Percentiles rank a stretch among this genome's conserved stretches.
Evolutionary conservation across 1,140 invertebrate genomes (phyloP).

Genomic region (Drosophila parabipectinata): DNA sequence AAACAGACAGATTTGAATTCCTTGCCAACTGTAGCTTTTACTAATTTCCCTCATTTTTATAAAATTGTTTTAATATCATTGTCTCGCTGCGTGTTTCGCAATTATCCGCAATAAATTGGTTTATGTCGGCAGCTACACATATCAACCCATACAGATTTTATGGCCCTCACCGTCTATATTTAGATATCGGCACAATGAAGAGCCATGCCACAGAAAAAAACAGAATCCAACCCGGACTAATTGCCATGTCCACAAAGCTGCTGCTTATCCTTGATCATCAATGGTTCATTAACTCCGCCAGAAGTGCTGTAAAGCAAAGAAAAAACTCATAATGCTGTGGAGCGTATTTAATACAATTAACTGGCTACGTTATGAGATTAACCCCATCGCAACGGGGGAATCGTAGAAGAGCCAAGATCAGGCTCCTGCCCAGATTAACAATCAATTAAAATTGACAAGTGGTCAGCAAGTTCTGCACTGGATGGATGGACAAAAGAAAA

Average conservation of each 20-base stretch:
- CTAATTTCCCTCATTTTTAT: background rate
- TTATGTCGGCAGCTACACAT: slow-evolving; percentile 31
- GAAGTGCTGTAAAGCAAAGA: slow-evolving; percentile 30
- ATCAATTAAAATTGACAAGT: slow-evolving; percentile 83
- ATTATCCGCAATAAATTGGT: slow-evolving; percentile 42
- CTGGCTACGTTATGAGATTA: slow-evolving; percentile 77
- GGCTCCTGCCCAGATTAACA: slow-evolving; percentile 72
- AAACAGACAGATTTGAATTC: no score
- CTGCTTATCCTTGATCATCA: slow-evolving; percentile 81
- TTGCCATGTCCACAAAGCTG: slow-evolving; percentile 63
- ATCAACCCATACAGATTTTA: slow-evolving; percentile 44
- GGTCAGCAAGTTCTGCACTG: slow-evolving; percentile 21
- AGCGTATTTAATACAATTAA: slow-evolving; percentile 83
- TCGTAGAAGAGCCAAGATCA: slow-evolving; percentile 54
- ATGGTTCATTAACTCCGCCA: slow-evolving; percentile 78
- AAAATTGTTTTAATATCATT: background rate
- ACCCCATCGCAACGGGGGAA: slow-evolving; percentile 44
- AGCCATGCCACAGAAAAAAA: slow-evolving; percentile 23
- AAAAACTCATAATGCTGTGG: slow-evolving; percentile 46
- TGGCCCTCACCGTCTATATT: slow-evolving; percentile 57
- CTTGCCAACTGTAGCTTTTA: no score
- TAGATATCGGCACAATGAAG: slow-evolving; percentile 60
- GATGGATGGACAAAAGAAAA: slow-evolving; percentile 12
- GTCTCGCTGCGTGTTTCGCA: slow-evolving; percentile 11
- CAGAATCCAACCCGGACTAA: slow-evolving; percentile 58